A percentile compares a stretch with the other conserved stretches of the same genome.
Evolutionary conservation across 2,113 vertebrate genomes (phyloP).

Genomic region (Caracal caracal): DNA sequence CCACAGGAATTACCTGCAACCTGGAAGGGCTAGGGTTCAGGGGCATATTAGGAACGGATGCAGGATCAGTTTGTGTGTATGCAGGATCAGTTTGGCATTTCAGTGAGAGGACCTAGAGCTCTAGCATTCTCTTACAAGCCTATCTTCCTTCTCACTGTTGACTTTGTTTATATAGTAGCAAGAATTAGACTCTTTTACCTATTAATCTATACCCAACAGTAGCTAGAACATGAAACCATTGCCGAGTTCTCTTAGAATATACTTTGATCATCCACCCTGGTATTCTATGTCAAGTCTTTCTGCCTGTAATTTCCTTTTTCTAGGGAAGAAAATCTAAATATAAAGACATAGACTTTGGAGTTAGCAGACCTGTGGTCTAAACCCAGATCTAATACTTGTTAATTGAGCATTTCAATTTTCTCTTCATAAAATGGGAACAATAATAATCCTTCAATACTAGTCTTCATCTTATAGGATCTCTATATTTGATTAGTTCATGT

Average conservation of each 20-base stretch:
- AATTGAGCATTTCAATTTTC: neutral
- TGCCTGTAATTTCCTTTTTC: conserved; percentile 3
- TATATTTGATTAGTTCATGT: neutral
- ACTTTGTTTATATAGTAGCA: conserved; percentile 23
- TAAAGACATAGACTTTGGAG: neutral
- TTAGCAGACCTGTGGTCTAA: neutral
- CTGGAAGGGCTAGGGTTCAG: neutral
- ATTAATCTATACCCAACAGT: neutral
- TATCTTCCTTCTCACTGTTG: neutral
- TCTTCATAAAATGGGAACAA: neutral
- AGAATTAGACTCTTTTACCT: conserved; percentile 27
- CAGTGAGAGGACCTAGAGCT: neutral
- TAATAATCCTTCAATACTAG: neutral
- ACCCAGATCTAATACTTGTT: neutral
- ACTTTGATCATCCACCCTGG: neutral
- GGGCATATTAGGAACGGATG: neutral
- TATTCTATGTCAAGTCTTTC: conserved; percentile 34
- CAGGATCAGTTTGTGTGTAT: neutral
- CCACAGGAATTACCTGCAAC: neutral
- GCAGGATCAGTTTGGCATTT: neutral
- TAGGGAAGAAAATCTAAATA: conserved; percentile 7
- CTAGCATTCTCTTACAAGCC: neutral
- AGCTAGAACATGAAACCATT: conserved; percentile 3
- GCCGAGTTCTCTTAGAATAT: neutral
- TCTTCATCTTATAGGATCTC: neutral